Percentiles rank a stretch among this genome's conserved stretches.
Evolutionary conservation across 2,113 vertebrate species (phyloP).

Genomic region (Brienomyrus longianalis): DNA sequence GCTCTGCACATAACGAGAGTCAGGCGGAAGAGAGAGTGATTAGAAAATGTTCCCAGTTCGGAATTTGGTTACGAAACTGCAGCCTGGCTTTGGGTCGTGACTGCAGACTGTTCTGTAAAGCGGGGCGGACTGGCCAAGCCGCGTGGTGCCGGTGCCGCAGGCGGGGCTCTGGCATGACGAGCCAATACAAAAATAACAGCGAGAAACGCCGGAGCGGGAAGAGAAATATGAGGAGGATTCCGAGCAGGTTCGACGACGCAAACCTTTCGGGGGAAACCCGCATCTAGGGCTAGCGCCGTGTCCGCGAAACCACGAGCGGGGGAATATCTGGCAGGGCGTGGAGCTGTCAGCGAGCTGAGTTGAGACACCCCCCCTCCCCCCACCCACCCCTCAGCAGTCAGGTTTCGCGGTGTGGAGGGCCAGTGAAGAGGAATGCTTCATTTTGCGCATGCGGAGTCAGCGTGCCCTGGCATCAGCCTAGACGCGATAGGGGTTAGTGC

Average conservation of each 20-base stretch:
- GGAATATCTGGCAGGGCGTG: not conserved
- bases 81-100: not conserved
- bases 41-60: not conserved
- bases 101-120: not conserved
- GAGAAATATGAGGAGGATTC: not conserved
- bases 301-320: not conserved
- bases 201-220: not conserved
- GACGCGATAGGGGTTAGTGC: not conserved
- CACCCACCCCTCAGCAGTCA: not conserved
- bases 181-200: not conserved
- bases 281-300: not conserved
- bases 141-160: not conserved
- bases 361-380: not conserved
- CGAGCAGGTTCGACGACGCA: not conserved
- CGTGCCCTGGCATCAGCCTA: not conserved
- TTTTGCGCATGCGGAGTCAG: not conserved
- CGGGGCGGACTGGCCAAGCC: not conserved
- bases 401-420: not conserved
- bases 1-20: not conserved
- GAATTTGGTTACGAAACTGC: not conserved
- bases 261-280: not conserved
- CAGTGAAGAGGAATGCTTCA: not conserved
- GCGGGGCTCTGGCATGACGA: not conserved
- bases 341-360: not conserved
- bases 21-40: not conserved